Evolutionary conservation across 2,888 invertebrate genomes (phyloP), one percentile per base, ranked within the genome.

Genomic region (Parascotia fuliginaria): DNA sequence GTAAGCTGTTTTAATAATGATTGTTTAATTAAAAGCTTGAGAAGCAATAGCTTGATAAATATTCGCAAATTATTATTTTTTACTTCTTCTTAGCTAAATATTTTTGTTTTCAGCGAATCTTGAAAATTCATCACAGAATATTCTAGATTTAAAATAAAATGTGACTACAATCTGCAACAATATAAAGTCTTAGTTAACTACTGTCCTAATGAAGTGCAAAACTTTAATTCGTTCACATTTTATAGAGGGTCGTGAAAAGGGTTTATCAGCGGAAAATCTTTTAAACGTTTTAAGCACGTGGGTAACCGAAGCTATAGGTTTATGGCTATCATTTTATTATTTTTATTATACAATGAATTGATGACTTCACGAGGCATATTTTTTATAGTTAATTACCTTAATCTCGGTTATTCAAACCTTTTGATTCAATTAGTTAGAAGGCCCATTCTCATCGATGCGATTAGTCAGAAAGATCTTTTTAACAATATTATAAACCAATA

Each of bases 401-500:
- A 48, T 37, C 22, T 12, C 14, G 29, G 43, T 22, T 33, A 55
- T 52, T 43, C 47, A 52, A 47, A 27, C 22, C 33, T 24, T 46
- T 33, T n/a, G 12, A 9, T 43, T 15, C 32, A 27, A 34, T 48
- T 47, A 31, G 33, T 55, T 49, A 16, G 32, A 51, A 55, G 48
- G 45, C 3, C 4, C n/a, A 32, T 47, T 54, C 40, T 46, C 22
- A 55, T 14, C n/a, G 41, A 28, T 6, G n/a, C 28, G 5, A 41
- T 37, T 11, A 9, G 31, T 47, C 7, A 2, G 24, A 14, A 11
- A 52, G 42, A 40, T 33, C 51, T 34, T 50, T 34, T 52, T 49
- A 48, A 57, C 46, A 46, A 37, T 13, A 40, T 33, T 14, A 42
- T 55, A 53, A 65, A 55, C 14, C 40, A 42, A 54, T 48, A 51